Evolutionary conservation across 2,113 vertebrate species (phyloP).

Genomic region (Bufo bufo): DNA sequence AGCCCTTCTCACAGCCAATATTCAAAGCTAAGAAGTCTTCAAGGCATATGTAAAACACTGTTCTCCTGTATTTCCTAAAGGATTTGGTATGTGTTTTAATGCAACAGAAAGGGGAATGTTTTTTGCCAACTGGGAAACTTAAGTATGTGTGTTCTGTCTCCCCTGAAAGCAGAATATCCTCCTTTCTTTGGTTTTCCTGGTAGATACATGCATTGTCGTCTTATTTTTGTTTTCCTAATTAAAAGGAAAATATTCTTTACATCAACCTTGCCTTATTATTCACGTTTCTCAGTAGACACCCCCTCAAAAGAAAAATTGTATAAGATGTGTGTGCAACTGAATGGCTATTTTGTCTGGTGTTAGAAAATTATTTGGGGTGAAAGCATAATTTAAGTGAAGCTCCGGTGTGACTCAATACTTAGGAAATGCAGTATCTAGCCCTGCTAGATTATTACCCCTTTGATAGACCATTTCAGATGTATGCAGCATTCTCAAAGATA

Average conservation of each 20-base stretch:
- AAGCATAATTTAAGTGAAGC: too few relatives aligned
- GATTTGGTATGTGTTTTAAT: constrained; percentile 11
- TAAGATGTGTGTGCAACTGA: too few relatives aligned
- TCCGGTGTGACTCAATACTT: too few relatives aligned
- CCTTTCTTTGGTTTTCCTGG: constrained; percentile 57
- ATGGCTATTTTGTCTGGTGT: too few relatives aligned
- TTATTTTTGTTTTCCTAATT: constrained; percentile 56
- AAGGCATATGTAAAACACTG: not conserved
- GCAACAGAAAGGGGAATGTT: not conserved
- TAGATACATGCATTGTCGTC: constrained; percentile 13
- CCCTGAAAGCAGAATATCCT: constrained; percentile 58
- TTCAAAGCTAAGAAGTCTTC: not conserved
- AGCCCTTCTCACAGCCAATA: not conserved
- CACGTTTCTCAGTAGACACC: not conserved
- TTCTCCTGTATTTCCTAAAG: not conserved
- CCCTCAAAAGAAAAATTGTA: too few relatives aligned
- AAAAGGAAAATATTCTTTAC: constrained; percentile 51
- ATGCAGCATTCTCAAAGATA: too few relatives aligned
- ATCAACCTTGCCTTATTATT: not conserved
- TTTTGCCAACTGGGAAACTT: constrained; percentile 10
- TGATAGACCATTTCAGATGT: too few relatives aligned
- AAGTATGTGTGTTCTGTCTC: not conserved
- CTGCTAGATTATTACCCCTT: too few relatives aligned
- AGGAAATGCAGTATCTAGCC: too few relatives aligned
- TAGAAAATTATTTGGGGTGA: too few relatives aligned